Conservation (phyloP, 2,113 vertebrate genomes). For the Alectura lathami region DNA sequence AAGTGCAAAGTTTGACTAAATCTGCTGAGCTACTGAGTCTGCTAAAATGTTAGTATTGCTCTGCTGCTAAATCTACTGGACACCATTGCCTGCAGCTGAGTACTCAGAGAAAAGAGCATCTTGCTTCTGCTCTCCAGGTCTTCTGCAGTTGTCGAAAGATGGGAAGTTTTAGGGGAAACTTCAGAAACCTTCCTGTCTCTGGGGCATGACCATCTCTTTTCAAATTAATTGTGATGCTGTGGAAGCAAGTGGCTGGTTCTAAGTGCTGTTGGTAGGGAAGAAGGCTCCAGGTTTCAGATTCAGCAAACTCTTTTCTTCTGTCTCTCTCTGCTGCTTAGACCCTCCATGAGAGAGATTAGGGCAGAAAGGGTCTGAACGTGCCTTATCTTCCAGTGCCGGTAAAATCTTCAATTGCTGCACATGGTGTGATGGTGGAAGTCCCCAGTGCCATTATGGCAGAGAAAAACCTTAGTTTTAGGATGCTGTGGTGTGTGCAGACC, state of each 20-base stretch:
- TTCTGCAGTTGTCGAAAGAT: not conserved
- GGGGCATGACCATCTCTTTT: not conserved
- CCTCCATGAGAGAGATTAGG: not conserved
- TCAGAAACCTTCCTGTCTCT: not conserved
- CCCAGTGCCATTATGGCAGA: not conserved
- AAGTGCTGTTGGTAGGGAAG: not conserved
- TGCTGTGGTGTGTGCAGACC: not conserved
- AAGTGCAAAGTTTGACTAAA: not conserved
- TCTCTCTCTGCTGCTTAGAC: not conserved
- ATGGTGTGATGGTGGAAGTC: not conserved
- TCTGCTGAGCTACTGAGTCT: not conserved
- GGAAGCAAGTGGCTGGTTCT: not conserved
- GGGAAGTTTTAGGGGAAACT: not conserved
- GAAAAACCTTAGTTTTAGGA: not conserved
- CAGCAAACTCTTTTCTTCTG: not conserved
- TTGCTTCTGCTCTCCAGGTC: not conserved
- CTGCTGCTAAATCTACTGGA: not conserved
- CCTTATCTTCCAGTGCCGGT: not conserved
- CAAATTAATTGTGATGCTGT: not conserved
- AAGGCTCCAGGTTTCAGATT: not conserved
- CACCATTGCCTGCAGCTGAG: not conserved
- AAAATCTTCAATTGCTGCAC: not conserved
- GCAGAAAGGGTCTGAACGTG: not conserved
- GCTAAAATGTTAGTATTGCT: not conserved
- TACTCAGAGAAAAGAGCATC: not conserved